Evolutionary conservation across 2,113 vertebrate genomes (phyloP), one percentile per base, ranked within the genome.

Genomic region (Scortum barcoo): DNA sequence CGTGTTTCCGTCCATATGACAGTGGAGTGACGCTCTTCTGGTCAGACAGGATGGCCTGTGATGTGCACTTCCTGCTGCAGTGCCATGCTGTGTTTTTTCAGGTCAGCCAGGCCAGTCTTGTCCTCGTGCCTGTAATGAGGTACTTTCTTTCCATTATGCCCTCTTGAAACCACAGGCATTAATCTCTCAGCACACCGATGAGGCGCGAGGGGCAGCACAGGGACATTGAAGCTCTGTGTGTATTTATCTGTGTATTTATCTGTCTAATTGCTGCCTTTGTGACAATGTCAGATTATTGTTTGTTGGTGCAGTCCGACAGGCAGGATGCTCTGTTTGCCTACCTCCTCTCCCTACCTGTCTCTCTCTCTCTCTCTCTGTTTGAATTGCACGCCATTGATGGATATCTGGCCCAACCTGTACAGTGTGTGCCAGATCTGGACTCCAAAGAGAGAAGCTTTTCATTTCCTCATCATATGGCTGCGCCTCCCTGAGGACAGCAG

Each of bases 131-230:
- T 54, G 19, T 66, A 78, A 90, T 88, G 58, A 87, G 67, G 46
- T 74, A 40, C 24, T 62, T 70, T 86, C 50, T 82, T 28, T 84
- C 80, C 50, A 67, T 20, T 40, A 42, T 57, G 54, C 63, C 75
- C 70, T 74, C 50, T 24, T 53, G 24, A 67, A 65, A 76, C 57
- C 72, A 62, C 77, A 68, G 40, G 36, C 75, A 56, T 46, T 85
- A 71, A 88, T 84, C 76, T 78, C 58, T 73, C 53, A 61, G 42
- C 36, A 40, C 80, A 66, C 67, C 69, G 61, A 78, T 62, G 67
- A 82, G 58, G 28, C 22, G 2, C 10, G 16, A 28, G 24, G 63
- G 70, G 48, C 36, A 33, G n/a, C 17, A 20, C 62, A 44, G 38
- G 30, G 50, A 67, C 74, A 80, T 40, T 44, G 33, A 51, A 33